Evolutionary conservation across 2,888 invertebrate species (phyloP).

Genomic region (Euplagia quadripunctaria): DNA sequence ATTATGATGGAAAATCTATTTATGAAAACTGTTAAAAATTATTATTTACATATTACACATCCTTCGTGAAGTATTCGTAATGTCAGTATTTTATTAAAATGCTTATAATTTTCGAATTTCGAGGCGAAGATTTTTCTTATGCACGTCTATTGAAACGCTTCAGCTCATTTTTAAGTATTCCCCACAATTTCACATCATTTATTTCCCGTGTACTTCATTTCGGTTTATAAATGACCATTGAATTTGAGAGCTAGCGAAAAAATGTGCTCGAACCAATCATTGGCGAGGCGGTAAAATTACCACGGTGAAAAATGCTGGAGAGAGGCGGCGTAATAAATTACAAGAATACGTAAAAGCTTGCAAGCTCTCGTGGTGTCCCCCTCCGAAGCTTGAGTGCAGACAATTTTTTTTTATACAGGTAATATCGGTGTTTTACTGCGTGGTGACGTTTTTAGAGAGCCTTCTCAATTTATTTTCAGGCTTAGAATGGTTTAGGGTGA

Average conservation of each 20-base stretch:
- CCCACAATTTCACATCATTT: slow-evolving; percentile 38
- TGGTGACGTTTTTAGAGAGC: background rate
- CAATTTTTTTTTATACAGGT: slow-evolving; percentile 51
- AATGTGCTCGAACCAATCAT: slow-evolving; percentile 64
- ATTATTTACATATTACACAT: no score
- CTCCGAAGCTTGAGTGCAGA: slow-evolving; percentile 54
- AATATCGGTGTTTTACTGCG: slow-evolving; percentile 43
- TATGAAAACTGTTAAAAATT: no score
- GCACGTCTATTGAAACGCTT: background rate
- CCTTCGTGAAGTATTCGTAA: background rate
- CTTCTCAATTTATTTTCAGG: background rate
- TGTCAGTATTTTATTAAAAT: background rate
- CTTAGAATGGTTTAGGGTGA: background rate
- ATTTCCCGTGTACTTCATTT: slow-evolving; percentile 42
- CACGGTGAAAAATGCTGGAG: slow-evolving; percentile 67
- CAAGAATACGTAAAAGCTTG: slow-evolving; percentile 70
- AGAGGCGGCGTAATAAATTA: slow-evolving; percentile 71
- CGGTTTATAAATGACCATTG: slow-evolving; percentile 60
- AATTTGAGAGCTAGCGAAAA: slow-evolving; percentile 59
- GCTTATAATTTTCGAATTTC: no score
- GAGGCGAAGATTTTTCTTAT: background rate
- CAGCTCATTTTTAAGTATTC: slow-evolving; percentile 15
- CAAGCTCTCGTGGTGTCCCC: slow-evolving; percentile 54
- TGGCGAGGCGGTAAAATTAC: slow-evolving; percentile 64
- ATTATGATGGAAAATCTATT: no score